Evolutionary conservation across 2,113 vertebrate genomes (phyloP).

Genomic region (Paramisgurnus dabryanus): DNA sequence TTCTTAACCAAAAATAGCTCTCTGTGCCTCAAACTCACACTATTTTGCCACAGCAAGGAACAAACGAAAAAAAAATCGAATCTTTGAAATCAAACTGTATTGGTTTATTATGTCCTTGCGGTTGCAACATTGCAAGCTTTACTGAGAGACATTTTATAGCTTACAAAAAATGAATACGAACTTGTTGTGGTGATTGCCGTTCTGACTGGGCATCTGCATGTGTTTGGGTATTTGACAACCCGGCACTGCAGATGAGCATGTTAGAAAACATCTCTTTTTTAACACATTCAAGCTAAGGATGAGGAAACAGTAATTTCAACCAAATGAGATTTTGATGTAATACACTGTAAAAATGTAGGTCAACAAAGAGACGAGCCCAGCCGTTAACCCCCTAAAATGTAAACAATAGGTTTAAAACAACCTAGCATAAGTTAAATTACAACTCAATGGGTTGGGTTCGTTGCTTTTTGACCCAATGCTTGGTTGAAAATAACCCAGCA

Average conservation of each 20-base stretch:
- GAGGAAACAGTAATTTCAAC: constrained; percentile 46
- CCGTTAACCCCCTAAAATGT: too few species aligned
- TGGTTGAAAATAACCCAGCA: too few species aligned
- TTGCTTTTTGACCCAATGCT: too few species aligned
- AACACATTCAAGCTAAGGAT: constrained; percentile 2
- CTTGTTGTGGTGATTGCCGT: constrained; percentile 56
- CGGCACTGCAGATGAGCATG: constrained; percentile 51
- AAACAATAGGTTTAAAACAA: too few species aligned
- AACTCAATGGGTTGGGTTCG: too few species aligned
- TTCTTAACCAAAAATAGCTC: constrained; percentile 31
- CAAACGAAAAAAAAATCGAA: neutral
- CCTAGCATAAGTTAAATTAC: too few species aligned
- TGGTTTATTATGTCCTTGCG: constrained; percentile 41
- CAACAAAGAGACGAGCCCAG: too few species aligned
- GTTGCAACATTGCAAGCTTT: constrained; percentile 57
- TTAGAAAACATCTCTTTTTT: constrained; percentile 40
- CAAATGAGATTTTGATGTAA: neutral
- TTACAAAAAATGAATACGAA: constrained; percentile 9
- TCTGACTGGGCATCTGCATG: constrained; percentile 66
- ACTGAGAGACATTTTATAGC: constrained; percentile 43
- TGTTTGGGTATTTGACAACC: constrained; percentile 50
- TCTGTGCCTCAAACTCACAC: constrained; percentile 43
- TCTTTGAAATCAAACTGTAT: neutral
- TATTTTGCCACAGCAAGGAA: constrained; percentile 49
- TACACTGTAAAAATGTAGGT: neutral